Base-by-base conservation (phyloP, 2,113 vertebrate species). In the Ellobius talpinus region DNA sequence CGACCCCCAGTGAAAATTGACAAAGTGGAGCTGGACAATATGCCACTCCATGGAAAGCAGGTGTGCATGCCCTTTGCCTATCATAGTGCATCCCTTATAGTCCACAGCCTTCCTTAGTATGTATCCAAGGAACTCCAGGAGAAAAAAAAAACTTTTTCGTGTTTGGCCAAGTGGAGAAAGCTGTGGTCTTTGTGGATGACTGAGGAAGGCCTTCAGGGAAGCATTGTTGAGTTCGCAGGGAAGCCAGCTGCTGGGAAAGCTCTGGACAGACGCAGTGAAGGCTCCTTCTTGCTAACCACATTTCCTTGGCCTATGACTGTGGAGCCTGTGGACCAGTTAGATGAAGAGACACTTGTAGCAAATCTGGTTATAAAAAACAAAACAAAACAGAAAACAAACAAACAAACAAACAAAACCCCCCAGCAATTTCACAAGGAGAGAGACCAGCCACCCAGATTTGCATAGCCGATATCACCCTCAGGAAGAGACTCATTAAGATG, bases 141-240 rank as follows among this genome's bases (percentile, higher is more conserved):
- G 96, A 99, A 99, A 97, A 99, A 99, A 96, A 99, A 99, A 97
- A 98, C 99, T 26, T 99, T 99, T 96, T 99, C 98, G 99, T 99
- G 66, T 99, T 99, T 90, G 99, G 99, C 45, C 99, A 99, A 96
- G 99, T 99, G 82, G 99, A 99, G 89, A 99, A 99, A 96, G 99
- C 99, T 91, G 99, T 99, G 94, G 99, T 99, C 74, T 99, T 99
- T 61, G 99, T 99, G 97, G 99, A 99, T 98, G 99, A 99, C 98
- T 98, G 99, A 96, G 99, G 99, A 89, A 98, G 99, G 82, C 99
- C 99, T 89, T 99, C 99, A 21, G 99, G 99, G 78, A 98, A 99
- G 99, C 82, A 99, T 99, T 79, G 99, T 99, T 98, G 99, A 99
- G 97, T 99, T 99, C 98, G 99, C 99, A 81, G 99, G 99, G 87